Evolutionary conservation across 2,113 vertebrate species (phyloP).

Genomic region (Oncorhynchus nerka): DNA sequence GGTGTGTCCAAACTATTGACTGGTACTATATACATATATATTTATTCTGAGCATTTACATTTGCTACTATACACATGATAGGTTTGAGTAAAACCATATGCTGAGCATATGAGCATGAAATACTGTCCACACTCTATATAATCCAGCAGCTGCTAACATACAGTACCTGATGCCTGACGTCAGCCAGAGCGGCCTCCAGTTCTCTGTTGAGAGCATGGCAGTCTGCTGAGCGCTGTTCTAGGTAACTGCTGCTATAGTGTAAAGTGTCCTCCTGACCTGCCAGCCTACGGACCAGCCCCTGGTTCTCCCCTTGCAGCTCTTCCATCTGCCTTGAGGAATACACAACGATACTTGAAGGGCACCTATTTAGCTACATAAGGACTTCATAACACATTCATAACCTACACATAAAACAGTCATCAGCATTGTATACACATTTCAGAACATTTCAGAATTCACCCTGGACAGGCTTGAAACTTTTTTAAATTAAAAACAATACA

Average conservation of each 20-base stretch:
- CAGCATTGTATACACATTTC: background rate
- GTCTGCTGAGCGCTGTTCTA: conserved; percentile 77
- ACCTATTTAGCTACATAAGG: too few species aligned
- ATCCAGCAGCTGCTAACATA: background rate
- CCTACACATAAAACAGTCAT: too few species aligned
- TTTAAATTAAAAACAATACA: too few species aligned
- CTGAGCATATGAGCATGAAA: background rate
- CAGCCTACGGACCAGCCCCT: conserved; percentile 78
- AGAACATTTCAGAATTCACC: background rate
- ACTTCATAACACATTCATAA: too few species aligned
- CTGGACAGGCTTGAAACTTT: too few species aligned
- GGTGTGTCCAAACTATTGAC: too few species aligned
- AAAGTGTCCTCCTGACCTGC: conserved; percentile 77
- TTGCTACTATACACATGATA: too few species aligned
- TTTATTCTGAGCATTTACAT: too few species aligned
- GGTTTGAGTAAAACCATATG: too few species aligned
- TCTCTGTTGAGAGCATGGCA: conserved; percentile 74
- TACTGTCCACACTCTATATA: background rate
- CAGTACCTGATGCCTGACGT: conserved; percentile 81
- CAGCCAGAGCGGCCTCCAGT: conserved; percentile 78
- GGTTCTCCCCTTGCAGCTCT: conserved; percentile 77
- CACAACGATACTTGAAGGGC: background rate
- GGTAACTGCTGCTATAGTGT: conserved; percentile 68
- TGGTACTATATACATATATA: too few species aligned
- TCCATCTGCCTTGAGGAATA: conserved; percentile 72